phyloP scores from a whole-genome alignment of 2,797 vertebrate genomes.

The Sebastes cheni region DNA sequence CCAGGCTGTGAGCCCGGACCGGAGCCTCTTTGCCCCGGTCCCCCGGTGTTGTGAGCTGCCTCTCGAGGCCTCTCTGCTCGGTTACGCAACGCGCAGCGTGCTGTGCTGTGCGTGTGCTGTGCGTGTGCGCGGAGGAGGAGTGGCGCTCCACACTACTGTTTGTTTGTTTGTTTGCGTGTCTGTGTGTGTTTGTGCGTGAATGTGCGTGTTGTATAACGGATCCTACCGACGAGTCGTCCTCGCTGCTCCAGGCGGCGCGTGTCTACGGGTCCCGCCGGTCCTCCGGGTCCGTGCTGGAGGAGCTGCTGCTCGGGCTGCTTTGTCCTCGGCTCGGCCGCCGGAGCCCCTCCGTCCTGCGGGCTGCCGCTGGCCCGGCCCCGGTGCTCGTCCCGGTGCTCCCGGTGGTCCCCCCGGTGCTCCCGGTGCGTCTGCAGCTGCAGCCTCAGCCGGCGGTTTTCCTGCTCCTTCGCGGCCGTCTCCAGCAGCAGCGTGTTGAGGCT shows the following conservation, averaged over 20 bases:
- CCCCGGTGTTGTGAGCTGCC: no score
- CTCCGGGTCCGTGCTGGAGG: slow-evolving; percentile 46
- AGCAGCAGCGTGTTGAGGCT: slow-evolving; percentile 82
- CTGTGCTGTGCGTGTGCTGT: no score
- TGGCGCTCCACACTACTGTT: background rate
- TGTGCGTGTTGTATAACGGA: slow-evolving; percentile 25
- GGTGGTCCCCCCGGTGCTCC: slow-evolving; percentile 35
- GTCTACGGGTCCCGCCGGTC: slow-evolving; percentile 50
- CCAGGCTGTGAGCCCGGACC: no score
- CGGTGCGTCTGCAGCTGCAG: slow-evolving; percentile 66
- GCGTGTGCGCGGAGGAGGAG: background rate
- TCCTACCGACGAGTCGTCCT: slow-evolving; percentile 80
- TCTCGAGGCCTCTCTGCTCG: no score
- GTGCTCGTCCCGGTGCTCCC: background rate
- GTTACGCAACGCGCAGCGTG: background rate
- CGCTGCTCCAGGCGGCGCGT: slow-evolving; percentile 79
- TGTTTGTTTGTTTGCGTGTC: background rate
- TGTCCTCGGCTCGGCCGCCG: slow-evolving; percentile 55
- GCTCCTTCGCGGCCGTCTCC: slow-evolving; percentile 81
- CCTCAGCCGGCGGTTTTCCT: slow-evolving; percentile 78
- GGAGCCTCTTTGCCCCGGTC: no score
- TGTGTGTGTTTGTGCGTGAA: background rate
- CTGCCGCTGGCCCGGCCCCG: slow-evolving; percentile 3
- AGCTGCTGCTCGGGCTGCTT: slow-evolving; percentile 57
- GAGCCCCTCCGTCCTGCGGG: slow-evolving; percentile 15